A percentile compares a stretch with the other conserved stretches of the same genome.
phyloP scores from a whole-genome alignment of 92 coral and sea anemone genomes.

The Diadumene lineata region DNA sequence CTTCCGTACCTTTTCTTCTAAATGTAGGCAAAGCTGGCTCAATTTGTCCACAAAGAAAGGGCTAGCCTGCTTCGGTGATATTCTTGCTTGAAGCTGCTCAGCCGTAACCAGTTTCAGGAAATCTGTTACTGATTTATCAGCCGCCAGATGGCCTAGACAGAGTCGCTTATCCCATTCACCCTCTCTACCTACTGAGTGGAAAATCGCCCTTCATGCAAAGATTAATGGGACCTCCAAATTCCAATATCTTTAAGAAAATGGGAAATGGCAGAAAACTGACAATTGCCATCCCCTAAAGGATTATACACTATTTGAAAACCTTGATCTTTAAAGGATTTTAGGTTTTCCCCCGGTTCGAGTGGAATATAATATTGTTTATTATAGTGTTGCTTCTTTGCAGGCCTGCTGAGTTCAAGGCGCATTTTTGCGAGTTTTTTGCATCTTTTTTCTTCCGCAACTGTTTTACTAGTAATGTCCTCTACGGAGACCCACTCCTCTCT shows the following conservation, averaged over 20 bases:
- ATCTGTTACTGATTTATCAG: too few species aligned
- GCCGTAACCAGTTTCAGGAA: too few species aligned
- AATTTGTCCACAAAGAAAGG: too few species aligned
- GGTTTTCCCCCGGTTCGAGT: background rate
- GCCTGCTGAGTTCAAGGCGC: background rate
- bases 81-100: too few species aligned
- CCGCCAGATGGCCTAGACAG: too few species aligned
- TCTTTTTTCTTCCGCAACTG: constrained; percentile 19
- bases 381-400: background rate
- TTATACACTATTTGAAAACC: constrained; percentile 23
- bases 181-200: too few species aligned
- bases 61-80: too few species aligned
- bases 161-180: too few species aligned
- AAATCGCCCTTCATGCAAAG: constrained; percentile 20
- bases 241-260: constrained; percentile 11
- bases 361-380: background rate
- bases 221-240: constrained; percentile 16
- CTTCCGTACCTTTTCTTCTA: too few species aligned
- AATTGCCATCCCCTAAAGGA: constrained; percentile 35
- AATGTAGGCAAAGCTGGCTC: too few species aligned
- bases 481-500: constrained; percentile 41
- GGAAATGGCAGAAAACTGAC: constrained; percentile 8
- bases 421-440: constrained; percentile 16
- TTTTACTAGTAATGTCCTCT: constrained; percentile 45
- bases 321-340: constrained; percentile 20